Evolutionary conservation across 2,888 invertebrate genomes (phyloP), one percentile per base, ranked within the genome.

Genomic region (Pyrrhia umbra): DNA sequence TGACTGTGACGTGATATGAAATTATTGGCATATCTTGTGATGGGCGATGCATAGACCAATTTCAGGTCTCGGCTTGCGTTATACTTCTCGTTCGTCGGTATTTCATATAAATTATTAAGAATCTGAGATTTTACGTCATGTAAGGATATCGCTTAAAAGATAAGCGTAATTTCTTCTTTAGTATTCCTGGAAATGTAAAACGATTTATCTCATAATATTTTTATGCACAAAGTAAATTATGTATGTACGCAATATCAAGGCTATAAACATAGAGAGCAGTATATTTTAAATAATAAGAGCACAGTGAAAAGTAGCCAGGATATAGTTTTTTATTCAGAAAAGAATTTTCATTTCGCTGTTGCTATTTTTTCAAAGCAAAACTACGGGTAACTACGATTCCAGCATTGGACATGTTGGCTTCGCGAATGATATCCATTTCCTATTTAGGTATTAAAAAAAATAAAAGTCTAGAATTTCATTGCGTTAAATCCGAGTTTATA

Each of bases 1-100:
- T 66, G 67, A 66, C 68, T 43, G 49, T 65, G 69, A 69, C 54
- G 34, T 66, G 45, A 66, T 76, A 55, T 49, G 46, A 56, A 56
- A 39, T 50, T 67, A 73, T 63, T 50, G 47, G 57, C 45, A n/a
- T 34, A 34, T 4, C n/a, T 54, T 50, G 16, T 30, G 5, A n/a
- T 54, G n/a, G 34, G 25, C 21, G 30, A 10, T 13, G 6, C 13
- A 47, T 70, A 43, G 2, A n/a, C 16, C 6, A 13, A 40, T 16
- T 23, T 43, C 20, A 5, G 8, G 27, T 37, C 46, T 27, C 10
- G 0, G 3, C 0, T 10, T 30, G 10, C 30, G 4, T 30, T 27
- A 9, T 9, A 30, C 13, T 30, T 30, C 10, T 34, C n/a, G n/a
- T 34, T 34, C 4, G 34, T 34, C 4, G 34, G 1, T 13, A 5